Evolutionary conservation across 2,888 invertebrate species (phyloP).

Genomic region (Tetanocera ferruginea): DNA sequence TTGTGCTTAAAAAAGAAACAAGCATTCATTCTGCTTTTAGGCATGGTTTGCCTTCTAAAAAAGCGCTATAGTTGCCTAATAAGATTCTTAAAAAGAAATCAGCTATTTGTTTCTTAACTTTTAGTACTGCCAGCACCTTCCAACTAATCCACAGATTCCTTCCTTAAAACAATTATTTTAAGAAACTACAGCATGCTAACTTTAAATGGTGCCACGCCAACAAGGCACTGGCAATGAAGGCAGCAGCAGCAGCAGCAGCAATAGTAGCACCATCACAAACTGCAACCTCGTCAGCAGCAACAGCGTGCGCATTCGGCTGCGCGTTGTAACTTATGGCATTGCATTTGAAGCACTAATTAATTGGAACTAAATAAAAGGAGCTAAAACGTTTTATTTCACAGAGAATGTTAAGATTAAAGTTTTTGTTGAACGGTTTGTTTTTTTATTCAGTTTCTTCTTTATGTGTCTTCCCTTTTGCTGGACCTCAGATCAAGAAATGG

Average conservation of each 20-base stretch:
- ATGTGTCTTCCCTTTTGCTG: neutral
- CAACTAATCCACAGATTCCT: conserved; percentile 6
- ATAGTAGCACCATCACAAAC: neutral
- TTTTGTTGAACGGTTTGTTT: neutral
- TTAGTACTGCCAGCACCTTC: conserved; percentile 23
- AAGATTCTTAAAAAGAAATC: neutral
- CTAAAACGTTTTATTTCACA: conserved; percentile 59
- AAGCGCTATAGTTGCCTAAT: neutral
- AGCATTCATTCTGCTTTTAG: conserved; percentile 39
- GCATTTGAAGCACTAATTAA: conserved; percentile 70
- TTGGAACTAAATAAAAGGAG: conserved; percentile 70
- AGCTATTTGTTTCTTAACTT: neutral
- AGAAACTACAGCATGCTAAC: conserved; percentile 23
- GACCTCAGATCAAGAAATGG: conserved; percentile 3
- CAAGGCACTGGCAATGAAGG: neutral
- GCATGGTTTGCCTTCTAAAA: conserved; percentile 26
- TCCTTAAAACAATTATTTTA: conserved; percentile 35
- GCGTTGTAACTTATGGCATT: conserved; percentile 66
- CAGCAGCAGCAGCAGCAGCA: conserved; percentile 13
- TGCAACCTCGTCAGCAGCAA: conserved; percentile 25
- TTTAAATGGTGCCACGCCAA: conserved; percentile 21
- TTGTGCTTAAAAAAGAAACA: conserved; percentile 23
- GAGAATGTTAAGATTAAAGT: conserved; percentile 35
- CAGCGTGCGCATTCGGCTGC: neutral
- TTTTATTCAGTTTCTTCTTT: neutral